These are phyloP conservation scores for Liparis tanakae DNA, from an alignment of 2,797 vertebrate species.

Conservation along the genomic window DNA sequence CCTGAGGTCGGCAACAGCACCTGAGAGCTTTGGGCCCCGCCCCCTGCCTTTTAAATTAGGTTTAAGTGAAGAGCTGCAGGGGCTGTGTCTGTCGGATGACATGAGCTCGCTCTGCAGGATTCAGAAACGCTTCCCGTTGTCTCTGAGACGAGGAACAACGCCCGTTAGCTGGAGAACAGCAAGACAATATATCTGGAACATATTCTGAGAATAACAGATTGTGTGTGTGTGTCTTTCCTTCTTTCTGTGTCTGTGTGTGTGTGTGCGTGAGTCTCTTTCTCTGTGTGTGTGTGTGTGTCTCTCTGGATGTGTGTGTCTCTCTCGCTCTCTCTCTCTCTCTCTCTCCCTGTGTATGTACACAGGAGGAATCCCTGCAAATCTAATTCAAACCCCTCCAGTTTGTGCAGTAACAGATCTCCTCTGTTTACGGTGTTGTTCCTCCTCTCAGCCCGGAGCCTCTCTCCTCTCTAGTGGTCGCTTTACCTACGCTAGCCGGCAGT, in stretches of 20 bases:
- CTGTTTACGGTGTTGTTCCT: slow-evolving; percentile 25
- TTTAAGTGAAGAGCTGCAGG: slow-evolving; percentile 31
- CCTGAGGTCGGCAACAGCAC: slow-evolving; percentile 57
- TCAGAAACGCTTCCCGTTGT: slow-evolving; percentile 13
- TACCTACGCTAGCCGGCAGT: slow-evolving; percentile 38
- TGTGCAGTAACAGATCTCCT: slow-evolving; percentile 19
- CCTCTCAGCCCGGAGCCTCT: slow-evolving; percentile 38
- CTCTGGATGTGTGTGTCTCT: too few relatives aligned
- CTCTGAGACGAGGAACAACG: neutral
- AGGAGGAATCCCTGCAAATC: slow-evolving; percentile 17
- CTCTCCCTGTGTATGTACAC: too few relatives aligned
- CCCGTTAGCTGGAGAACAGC: neutral
- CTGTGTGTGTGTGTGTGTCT: slow-evolving; percentile 1
- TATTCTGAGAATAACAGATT: slow-evolving; percentile 3
- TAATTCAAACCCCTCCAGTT: slow-evolving; percentile 31
- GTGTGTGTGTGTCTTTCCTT: neutral
- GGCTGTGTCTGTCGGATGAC: slow-evolving; percentile 35
- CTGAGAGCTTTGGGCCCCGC: slow-evolving; percentile 39
- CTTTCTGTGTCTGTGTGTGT: slow-evolving; percentile 6
- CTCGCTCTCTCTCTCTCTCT: too few relatives aligned
- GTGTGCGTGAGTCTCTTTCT: neutral
- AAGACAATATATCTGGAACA: neutral
- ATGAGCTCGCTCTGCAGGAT: slow-evolving; percentile 22
- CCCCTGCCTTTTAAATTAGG: slow-evolving; percentile 41
- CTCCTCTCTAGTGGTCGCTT: slow-evolving; percentile 27